A percentile compares a stretch with the other conserved stretches of the same genome.
Evolutionary conservation across 1,140 invertebrate genomes (phyloP).

Genomic region (Halyomorpha halys): DNA sequence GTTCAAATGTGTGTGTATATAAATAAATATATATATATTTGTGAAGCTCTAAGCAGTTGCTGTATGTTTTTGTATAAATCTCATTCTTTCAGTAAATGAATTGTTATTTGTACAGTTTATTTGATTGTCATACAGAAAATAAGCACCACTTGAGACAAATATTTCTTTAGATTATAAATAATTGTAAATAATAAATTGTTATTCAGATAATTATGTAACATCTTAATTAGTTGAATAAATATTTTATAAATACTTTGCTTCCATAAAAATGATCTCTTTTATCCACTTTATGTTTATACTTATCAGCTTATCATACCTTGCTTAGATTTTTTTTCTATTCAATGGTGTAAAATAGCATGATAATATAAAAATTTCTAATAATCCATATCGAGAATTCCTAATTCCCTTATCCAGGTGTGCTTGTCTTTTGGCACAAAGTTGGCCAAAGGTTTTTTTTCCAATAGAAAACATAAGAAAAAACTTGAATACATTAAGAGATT

Average conservation of each 20-base stretch:
- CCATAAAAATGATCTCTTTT: no score
- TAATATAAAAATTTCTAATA: no score
- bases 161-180: conserved; percentile 15
- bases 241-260: conserved; percentile 14
- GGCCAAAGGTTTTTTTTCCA: no score
- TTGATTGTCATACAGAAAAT: background rate
- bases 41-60: background rate
- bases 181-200: conserved; percentile 15
- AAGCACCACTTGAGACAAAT: conserved; percentile 14
- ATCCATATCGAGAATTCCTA: no score
- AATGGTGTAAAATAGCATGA: no score
- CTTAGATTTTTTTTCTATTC: no score
- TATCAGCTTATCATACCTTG: no score
- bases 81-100: conserved; percentile 12
- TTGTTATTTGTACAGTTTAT: conserved; percentile 10
- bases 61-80: conserved; percentile 13
- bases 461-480: no score
- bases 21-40: conserved; percentile 8
- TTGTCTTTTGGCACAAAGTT: no score
- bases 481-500: no score
- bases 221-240: conserved; percentile 16
- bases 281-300: no score
- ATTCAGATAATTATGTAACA: conserved; percentile 10
- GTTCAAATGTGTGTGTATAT: conserved; percentile 14
- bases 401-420: no score